phyloP scores from a whole-genome alignment of 2,797 vertebrate species.

The Phylloscopus collybita region DNA sequence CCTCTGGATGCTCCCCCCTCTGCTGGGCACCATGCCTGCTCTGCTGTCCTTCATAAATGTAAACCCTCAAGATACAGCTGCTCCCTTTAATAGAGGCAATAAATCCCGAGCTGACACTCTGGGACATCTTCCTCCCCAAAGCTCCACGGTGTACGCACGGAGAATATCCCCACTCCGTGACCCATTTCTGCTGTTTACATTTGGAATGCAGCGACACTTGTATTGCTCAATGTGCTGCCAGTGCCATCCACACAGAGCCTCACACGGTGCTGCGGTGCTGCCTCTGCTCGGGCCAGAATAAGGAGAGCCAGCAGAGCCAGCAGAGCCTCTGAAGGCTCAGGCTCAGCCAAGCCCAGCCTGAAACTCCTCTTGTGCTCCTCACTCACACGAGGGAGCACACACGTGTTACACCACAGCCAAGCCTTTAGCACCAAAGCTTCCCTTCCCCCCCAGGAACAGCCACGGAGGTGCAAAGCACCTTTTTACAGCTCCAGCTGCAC shows the following conservation, averaged over 20 bases:
- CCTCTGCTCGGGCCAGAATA: not conserved
- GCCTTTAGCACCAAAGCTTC: fast-evolving
- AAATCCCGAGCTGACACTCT: not conserved
- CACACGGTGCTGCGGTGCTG: not conserved
- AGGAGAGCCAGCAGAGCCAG: not conserved
- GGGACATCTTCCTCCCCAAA: not conserved
- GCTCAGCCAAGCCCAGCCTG: not conserved
- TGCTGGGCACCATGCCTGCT: not conserved
- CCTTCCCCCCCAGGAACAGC: not conserved
- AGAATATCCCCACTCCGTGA: not conserved
- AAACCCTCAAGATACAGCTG: not conserved
- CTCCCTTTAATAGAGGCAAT: not conserved
- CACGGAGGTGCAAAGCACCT: not conserved
- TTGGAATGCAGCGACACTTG: not conserved
- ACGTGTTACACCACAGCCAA: not conserved
- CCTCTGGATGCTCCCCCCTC: not conserved
- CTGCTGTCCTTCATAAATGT: not conserved
- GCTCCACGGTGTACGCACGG: fast-evolving
- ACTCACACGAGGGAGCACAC: not conserved
- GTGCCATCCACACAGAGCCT: not conserved
- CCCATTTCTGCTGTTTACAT: slow-evolving; percentile 8
- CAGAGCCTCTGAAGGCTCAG: not conserved
- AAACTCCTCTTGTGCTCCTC: not conserved
- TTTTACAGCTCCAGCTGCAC: not conserved
- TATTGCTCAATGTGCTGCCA: not conserved